Evolutionary conservation across 2,888 invertebrate genomes (phyloP).

Genomic region (Cheilosia urbana): DNA sequence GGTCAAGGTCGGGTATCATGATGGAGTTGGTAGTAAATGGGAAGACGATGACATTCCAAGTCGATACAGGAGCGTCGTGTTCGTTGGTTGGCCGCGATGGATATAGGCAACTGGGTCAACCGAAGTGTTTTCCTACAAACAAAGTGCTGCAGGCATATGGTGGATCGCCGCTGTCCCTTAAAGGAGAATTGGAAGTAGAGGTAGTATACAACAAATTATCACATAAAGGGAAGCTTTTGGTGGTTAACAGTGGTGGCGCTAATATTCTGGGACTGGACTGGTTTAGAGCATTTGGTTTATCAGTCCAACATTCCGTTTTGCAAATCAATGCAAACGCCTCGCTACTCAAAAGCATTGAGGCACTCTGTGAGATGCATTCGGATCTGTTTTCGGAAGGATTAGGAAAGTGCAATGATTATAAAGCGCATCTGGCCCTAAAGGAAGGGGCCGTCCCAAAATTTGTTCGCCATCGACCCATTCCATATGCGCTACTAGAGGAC

Average conservation of each 20-base stretch:
- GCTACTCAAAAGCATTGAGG: too few species aligned
- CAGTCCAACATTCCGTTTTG: too few species aligned
- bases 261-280: slow-evolving; percentile 1
- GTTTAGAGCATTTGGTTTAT: neutral
- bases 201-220: neutral
- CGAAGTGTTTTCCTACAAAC: slow-evolving; percentile 2
- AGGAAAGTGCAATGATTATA: neutral
- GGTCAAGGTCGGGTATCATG: neutral
- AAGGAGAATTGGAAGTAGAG: neutral
- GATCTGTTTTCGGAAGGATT: too few species aligned
- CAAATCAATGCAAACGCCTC: too few species aligned
- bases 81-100: neutral
- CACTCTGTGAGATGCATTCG: too few species aligned
- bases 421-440: neutral
- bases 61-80: slow-evolving; percentile 1
- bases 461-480: neutral
- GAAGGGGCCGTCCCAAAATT: slow-evolving; percentile 4
- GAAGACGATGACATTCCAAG: neutral
- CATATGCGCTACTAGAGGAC: neutral
- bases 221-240: neutral
- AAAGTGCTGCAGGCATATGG: neutral
- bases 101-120: slow-evolving; percentile 3
- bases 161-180: neutral
- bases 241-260: neutral
- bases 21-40: neutral